Base-by-base conservation (phyloP, 30 jellyfish, hydroid and myxozoan genomes). In the Hydractinia symbiolongicarpus region DNA sequence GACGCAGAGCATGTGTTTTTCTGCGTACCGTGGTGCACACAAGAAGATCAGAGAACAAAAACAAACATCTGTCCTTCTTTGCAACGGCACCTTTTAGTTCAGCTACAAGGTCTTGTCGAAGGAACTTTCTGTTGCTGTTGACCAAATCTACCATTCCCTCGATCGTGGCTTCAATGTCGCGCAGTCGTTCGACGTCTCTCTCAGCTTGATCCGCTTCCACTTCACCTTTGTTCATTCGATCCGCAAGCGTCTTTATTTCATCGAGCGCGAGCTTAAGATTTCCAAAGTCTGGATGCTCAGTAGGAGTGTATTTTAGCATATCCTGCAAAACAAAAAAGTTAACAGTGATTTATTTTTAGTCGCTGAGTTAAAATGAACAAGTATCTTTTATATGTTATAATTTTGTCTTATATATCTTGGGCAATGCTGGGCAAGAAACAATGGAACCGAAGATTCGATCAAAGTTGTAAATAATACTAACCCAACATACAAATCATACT, bases 141-240 rank as follows among this genome's bases (percentile, higher is more conserved):
- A 88, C 99, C 54, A 94, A 92, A 61, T 94, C 99, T 17, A 86
- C 68, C 52, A 94, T 83, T 51, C 96, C 96, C 64, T 94, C 99
- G 21, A 94, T 94, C 9, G 99, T 88, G 14, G 94, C 95, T 86
- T 88, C 97, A 62, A 94, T 89, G 73, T 94, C 99, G 10, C 99
- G 95, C 64, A 94, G 83, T 55, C 84, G 76, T 54, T 94, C 99
- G 20, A 95, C 95, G 82, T 94, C 99, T 76, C 85, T 88, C 81
- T 94, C 99, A 76, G 99, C 99, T 61, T 94, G 99, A 73, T 94
- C 99, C 20, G 99, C 99, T 81, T 94, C 99, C 87, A 84, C 83
- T 82, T 94, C 99, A n/a, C 99, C 99, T 61, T 88, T 94, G 78
- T 94, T 94, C 99, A 94, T 94, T 57, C 99, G 66, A 40, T 94